Conservation (phyloP, 2,888 invertebrate genomes). For the Harpalus rufipes region DNA sequence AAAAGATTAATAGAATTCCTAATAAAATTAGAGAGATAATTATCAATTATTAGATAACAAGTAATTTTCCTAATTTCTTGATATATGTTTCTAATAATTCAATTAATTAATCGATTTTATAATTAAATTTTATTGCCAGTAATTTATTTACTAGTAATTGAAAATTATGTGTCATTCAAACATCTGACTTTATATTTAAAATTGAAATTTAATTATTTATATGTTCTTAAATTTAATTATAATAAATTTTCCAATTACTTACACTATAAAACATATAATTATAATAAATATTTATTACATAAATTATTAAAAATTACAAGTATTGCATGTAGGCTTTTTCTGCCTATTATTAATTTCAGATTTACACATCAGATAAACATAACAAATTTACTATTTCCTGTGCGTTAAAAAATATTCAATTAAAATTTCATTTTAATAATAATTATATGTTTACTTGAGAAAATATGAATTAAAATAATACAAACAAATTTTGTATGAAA, state of each 20-base stretch:
- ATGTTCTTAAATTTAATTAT: background rate
- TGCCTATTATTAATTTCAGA: slow-evolving; percentile 25
- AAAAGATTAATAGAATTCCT: slow-evolving; percentile 18
- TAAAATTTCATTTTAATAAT: slow-evolving; percentile 31
- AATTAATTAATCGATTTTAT: slow-evolving; percentile 61
- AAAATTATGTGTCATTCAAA: background rate
- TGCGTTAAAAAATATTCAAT: slow-evolving; percentile 28
- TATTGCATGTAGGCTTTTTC: background rate
- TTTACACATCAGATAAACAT: slow-evolving; percentile 24
- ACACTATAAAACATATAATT: background rate
- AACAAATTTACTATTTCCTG: slow-evolving; percentile 32
- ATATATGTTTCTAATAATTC: slow-evolving; percentile 47
- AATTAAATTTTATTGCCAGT: slow-evolving; percentile 26
- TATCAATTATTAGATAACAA: slow-evolving; percentile 53
- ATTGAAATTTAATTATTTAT: background rate
- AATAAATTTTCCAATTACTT: background rate
- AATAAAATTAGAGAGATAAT: slow-evolving; percentile 46
- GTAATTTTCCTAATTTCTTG: slow-evolving; percentile 45
- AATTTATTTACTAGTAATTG: slow-evolving; percentile 50
- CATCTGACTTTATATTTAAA: background rate
- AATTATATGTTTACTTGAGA: slow-evolving; percentile 37
- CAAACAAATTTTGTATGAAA: slow-evolving; percentile 26
- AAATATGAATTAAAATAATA: slow-evolving; percentile 37
- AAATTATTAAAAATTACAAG: background rate
- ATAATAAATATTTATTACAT: background rate